A percentile compares a stretch with the other conserved stretches of the same genome.
phyloP scores from a whole-genome alignment of 2,888 invertebrate genomes.

The Blomia tropicalis region DNA sequence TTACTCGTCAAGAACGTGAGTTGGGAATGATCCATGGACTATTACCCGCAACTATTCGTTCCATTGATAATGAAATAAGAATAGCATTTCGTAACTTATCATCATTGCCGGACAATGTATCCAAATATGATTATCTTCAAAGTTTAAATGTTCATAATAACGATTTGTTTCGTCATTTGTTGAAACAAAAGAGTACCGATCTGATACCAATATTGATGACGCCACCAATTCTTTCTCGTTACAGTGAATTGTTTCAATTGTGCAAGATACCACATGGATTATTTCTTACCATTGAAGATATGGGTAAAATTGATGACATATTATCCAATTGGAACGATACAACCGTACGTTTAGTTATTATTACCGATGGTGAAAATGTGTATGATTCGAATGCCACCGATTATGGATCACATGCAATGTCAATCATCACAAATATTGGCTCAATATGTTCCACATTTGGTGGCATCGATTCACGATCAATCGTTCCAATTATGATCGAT shows the following conservation, averaged over 20 bases:
- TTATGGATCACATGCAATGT: constrained; percentile 41
- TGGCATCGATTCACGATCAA: constrained; percentile 40
- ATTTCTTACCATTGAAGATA: neutral
- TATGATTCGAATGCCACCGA: constrained; percentile 42
- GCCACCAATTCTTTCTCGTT: neutral
- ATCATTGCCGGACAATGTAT: neutral
- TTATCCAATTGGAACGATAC: neutral
- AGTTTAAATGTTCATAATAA: neutral
- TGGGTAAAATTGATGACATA: neutral
- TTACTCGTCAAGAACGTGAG: no score
- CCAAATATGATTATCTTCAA: neutral
- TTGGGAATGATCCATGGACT: neutral
- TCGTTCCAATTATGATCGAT: constrained; percentile 40
- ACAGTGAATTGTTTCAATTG: neutral
- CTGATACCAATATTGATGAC: neutral
- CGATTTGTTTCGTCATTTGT: neutral
- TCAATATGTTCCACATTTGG: constrained; percentile 42
- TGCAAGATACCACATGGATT: constrained; percentile 9
- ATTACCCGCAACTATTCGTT: neutral
- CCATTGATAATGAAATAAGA: neutral
- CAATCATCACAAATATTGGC: constrained; percentile 42
- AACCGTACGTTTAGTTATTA: constrained; percentile 37
- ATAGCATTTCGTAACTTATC: neutral
- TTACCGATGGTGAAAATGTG: constrained; percentile 43
- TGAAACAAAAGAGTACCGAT: neutral